Evolutionary conservation across 2,888 invertebrate species (phyloP), one percentile per base, ranked within the genome.

Genomic region (Hymenopus coronatus): DNA sequence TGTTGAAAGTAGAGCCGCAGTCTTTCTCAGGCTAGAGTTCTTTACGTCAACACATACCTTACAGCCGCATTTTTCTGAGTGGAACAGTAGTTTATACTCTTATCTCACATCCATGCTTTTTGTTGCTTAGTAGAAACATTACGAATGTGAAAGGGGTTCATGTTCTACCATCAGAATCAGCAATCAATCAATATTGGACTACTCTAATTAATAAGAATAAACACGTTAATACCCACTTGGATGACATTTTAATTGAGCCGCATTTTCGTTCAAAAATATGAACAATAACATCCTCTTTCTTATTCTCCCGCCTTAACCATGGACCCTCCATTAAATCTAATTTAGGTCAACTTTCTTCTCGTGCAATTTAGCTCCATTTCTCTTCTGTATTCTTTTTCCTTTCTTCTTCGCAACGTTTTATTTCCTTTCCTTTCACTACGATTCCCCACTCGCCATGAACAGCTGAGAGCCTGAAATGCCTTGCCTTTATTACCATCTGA

Each of bases 401-500:
- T 88, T 70, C 89, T 86, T 88, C 86, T 88, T 89, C 89, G 70
- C 88, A 87, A 83, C 84, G 33, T 88, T 88, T 90, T 90, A 90
- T 90, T 87, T 89, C 88, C 82, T 40, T 89, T 87, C 27, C 54
- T 84, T 89, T 87, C 54, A 70, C 54, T 70, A 70, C 54, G 54
- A 83, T 89, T 89, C 88, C 85, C 85, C 87, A 87, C 83, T 89
- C 46, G 33, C 82, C 30, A 84, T 83, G 82, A 85, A 87, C 88
- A 70, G 54, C 54, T 70, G 88, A 88, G 88, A 85, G 88, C 85
- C 82, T 81, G 82, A 87, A 87, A 87, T 87, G 82, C 87, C 89
- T 90, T 90, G 91, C 90, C 90, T 91, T 91, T 91, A 91, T 91
- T 91, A 90, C 89, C 91, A 90, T 91, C 90, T 91, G 91, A 91